Evolutionary conservation across 2,888 invertebrate species (phyloP).

Genomic region (Pachycephus smyrnensis): DNA sequence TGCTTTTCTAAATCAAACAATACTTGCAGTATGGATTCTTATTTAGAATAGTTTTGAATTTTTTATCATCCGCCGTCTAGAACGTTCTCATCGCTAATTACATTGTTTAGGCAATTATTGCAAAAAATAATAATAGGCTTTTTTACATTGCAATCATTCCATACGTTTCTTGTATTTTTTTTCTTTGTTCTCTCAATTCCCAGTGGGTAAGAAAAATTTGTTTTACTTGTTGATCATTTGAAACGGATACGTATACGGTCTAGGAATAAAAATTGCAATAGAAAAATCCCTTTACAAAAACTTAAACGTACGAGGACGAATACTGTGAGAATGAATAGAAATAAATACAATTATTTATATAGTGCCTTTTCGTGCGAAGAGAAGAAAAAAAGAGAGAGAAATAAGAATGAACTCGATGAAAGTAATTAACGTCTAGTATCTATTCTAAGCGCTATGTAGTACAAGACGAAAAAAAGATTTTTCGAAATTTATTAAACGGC

Average conservation of each 20-base stretch:
- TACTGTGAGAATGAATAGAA: slow-evolving; percentile 27
- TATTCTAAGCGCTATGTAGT: background rate
- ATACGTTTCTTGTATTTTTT: background rate
- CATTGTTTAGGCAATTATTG: background rate
- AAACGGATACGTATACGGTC: background rate
- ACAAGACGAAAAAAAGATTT: background rate
- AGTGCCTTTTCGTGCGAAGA: background rate
- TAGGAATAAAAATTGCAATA: slow-evolving; percentile 29
- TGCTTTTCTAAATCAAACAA: background rate
- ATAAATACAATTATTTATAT: slow-evolving; percentile 12
- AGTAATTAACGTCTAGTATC: slow-evolving; percentile 25
- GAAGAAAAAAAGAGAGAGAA: slow-evolving; percentile 14
- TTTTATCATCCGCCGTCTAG: background rate
- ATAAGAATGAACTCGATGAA: slow-evolving; percentile 24
- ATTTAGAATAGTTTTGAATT: background rate
- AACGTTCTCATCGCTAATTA: background rate
- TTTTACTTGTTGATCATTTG: background rate
- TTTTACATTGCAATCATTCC: slow-evolving; percentile 22
- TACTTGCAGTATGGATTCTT: background rate
- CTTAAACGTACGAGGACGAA: slow-evolving; percentile 23
- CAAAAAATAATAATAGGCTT: background rate
- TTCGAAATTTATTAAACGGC: background rate
- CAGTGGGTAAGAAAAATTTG: background rate
- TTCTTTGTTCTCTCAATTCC: background rate
- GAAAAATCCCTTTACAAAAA: slow-evolving; percentile 31